Percentiles rank a stretch among this genome's conserved stretches.
phyloP scores from a whole-genome alignment of 1,140 invertebrate species.

The Caligus rogercresseyi region DNA sequence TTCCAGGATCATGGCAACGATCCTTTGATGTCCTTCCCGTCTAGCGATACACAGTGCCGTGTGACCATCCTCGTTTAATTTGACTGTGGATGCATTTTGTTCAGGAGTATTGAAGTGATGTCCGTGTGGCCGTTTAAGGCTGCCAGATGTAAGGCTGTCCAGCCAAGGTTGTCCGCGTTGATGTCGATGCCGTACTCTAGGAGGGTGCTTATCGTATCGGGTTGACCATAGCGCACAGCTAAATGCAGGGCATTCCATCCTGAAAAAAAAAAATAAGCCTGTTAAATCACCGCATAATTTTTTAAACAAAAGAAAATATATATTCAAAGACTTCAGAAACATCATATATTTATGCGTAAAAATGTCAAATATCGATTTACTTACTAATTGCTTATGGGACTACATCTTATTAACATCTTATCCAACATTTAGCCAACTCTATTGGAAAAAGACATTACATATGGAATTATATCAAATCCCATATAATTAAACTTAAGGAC shows the following conservation, averaged over 20 bases:
- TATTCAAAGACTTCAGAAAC: too few relatives aligned
- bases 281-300: neutral
- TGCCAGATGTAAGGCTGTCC: conserved; percentile 16
- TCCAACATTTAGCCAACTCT: too few relatives aligned
- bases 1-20: conserved; percentile 15
- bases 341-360: too few relatives aligned
- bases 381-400: too few relatives aligned
- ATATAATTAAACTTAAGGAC: too few relatives aligned
- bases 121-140: conserved; percentile 16
- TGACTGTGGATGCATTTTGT: conserved; percentile 2
- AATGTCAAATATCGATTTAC: too few relatives aligned
- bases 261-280: neutral
- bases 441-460: too few relatives aligned
- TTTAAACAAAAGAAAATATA: too few relatives aligned
- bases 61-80: conserved; percentile 4
- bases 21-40: conserved; percentile 3
- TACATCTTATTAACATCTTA: too few relatives aligned
- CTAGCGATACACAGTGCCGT: conserved; percentile 15
- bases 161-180: conserved; percentile 15
- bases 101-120: conserved; percentile 15
- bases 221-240: conserved; percentile 18
- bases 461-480: too few relatives aligned
- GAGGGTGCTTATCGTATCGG: conserved; percentile 14
- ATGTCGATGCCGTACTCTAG: conserved; percentile 19
- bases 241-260: conserved; percentile 17